Evolutionary conservation across 2,797 vertebrate genomes (phyloP), one percentile per base, ranked within the genome.

Genomic region (Pangasius krempfi): DNA sequence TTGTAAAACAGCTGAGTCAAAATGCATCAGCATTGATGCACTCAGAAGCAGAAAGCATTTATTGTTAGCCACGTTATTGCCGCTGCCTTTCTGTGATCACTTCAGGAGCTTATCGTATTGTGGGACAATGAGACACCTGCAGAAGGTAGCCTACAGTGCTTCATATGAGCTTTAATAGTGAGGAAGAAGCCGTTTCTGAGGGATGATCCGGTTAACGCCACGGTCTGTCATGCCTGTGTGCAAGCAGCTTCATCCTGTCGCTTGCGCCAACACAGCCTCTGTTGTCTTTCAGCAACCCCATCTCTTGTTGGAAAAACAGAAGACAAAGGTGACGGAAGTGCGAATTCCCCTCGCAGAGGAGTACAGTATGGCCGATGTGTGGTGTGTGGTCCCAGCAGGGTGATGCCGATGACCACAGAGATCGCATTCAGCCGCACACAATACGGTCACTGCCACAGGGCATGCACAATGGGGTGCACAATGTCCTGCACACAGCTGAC

Each of bases 321-420:
- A 94, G 94, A 96, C 96, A 96, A 96, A 90, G 86, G 93, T 95
- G 95, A 96, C 94, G 93, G 95, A 96, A 95, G 93, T 94, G 90
- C 85, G 87, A 94, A 94, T 94, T 94, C 95, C 95, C 94, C 95
- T 94, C 93, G 88, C 94, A 93, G 94, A 94, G 94, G 94, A 94
- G 94, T 94, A 95, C 95, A 95, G 95, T 94, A 93, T 94, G 87
- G 92, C 94, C 73, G 94, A 95, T 95, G 95, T 95, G 94, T 92
- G 94, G 89, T 85, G 89, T 87, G 86, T 76, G 86, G 76, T 40
- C 60, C 66, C 85, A 75, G 80, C 79, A 73, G 70, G 78, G 84
- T 86, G 82, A 93, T 93, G 93, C 89, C 92, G 92, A 92, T 91
- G 89, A 76, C 87, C 92, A 96, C 96, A 96, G 96, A 95, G 95